Base-by-base conservation (phyloP, 1,140 invertebrate species). In the Eurytemora carolleeae region DNA sequence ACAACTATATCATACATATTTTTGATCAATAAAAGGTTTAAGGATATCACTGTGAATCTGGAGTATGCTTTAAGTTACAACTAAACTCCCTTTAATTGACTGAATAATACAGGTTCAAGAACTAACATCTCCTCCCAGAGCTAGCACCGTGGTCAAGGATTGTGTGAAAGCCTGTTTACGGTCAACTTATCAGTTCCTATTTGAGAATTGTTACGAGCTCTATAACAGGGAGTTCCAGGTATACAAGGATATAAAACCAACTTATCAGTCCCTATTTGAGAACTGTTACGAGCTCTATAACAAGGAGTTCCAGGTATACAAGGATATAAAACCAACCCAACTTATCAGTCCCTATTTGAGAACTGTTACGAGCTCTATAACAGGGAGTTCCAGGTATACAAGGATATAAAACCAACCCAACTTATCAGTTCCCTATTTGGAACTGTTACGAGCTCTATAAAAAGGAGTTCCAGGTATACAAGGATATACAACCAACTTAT, bases 141-240 rank as follows among this genome's bases (percentile, higher is more conserved):
- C 96, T 20, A 93, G 89, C 71, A 92, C 87, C 21, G 95, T 98
- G 2, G 94, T 99, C 0, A 97, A 96, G 75, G 94, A 99, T 73
- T 99, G 96, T 76, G 95, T 96, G 0, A 97, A 92, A 71, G 93
- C 93, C 21, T 99, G 96, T 73, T 81, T 98, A 63, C 76, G 92
- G 69, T 95, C 93, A 24, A 98, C 93, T 18, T 98, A 97, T 76
- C 89, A 96, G 76, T 97, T 96, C 73, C 79, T 98, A 18, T 97
- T 96, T 74, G 91, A 95, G 73, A 95, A 98, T 75, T 96, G 92
- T 69, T 92, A 92, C 71, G 93, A 97, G 69, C 77, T 96, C 12
- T 95, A 90, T 75, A 85, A 84, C 68, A 77, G 89, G 68, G 89
- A 95, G 72, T 95, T 92, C 74, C 88, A 90, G 76, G 80, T 81